Percentiles rank a stretch among this genome's conserved stretches.
phyloP scores from a whole-genome alignment of 2,888 invertebrate species.

The Unio delphinus region DNA sequence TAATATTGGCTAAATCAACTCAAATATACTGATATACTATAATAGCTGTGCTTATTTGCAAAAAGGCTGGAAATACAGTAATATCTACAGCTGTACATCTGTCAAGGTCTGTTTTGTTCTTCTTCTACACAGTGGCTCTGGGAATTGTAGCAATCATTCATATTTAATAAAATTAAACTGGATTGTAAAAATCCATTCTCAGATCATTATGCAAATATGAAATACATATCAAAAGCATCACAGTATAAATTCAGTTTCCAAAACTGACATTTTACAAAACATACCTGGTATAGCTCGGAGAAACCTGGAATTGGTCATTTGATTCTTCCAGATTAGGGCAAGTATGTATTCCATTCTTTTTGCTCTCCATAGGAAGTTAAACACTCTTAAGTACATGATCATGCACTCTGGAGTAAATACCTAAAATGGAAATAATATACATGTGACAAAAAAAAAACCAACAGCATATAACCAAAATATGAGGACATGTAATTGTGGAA shows the following conservation, averaged over 20 bases:
- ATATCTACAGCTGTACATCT: too few species aligned
- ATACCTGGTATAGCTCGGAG: slow-evolving; percentile 79
- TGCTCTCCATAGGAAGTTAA: slow-evolving; percentile 90
- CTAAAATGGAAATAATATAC: slow-evolving; percentile 54
- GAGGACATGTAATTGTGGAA: too few species aligned
- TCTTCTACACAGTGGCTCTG: too few species aligned
- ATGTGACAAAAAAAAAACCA: too few species aligned
- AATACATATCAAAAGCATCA: neutral
- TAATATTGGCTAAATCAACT: too few species aligned
- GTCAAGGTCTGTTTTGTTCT: too few species aligned
- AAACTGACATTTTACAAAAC: slow-evolving; percentile 8
- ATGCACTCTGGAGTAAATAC: slow-evolving; percentile 77
- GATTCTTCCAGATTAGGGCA: slow-evolving; percentile 86
- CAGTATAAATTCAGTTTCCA: neutral
- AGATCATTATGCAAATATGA: neutral
- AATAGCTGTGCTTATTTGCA: too few species aligned
- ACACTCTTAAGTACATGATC: slow-evolving; percentile 84
- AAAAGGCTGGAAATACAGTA: too few species aligned
- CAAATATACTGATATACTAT: too few species aligned
- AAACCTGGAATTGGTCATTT: slow-evolving; percentile 82
- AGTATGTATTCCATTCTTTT: slow-evolving; percentile 91
- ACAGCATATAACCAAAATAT: too few species aligned
- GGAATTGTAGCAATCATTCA: too few species aligned
- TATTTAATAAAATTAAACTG: too few species aligned
- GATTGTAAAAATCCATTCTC: neutral